A percentile compares a stretch with the other conserved stretches of the same genome.
Evolutionary conservation across 2,113 vertebrate genomes (phyloP).

Genomic region (Chaetops frenatus): DNA sequence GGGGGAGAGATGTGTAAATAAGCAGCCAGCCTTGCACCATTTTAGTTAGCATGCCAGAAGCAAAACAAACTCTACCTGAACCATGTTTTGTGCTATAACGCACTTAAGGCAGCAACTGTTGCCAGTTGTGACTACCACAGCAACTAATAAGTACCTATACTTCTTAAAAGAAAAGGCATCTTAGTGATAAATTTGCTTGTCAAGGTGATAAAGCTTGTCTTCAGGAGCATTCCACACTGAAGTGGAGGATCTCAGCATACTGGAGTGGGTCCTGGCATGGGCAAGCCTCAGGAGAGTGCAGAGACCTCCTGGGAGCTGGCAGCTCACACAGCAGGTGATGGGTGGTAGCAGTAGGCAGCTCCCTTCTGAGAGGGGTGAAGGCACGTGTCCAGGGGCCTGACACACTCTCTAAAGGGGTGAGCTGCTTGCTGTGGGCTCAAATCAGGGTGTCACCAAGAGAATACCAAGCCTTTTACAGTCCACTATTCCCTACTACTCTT

Average conservation of each 20-base stretch:
- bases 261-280: fast-evolving
- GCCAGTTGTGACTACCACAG: not conserved
- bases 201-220: not conserved
- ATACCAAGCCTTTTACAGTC: not conserved
- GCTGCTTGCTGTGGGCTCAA: fast-evolving
- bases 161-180: not conserved
- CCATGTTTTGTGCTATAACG: not conserved
- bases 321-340: not conserved
- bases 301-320: not conserved
- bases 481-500: not conserved
- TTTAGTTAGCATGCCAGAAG: not conserved
- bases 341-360: not conserved
- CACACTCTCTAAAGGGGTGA: too few relatives aligned
- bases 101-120: not conserved
- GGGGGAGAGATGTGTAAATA: not conserved
- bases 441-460: not conserved
- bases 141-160: not conserved
- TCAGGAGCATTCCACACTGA: not conserved
- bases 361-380: not conserved
- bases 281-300: not conserved
- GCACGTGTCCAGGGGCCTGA: not conserved
- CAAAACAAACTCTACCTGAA: not conserved
- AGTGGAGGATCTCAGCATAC: not conserved
- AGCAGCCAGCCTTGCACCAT: not conserved
- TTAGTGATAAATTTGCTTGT: not conserved